Conservation (phyloP, 2,113 vertebrate species). For the Scophthalmus maximus region DNA sequence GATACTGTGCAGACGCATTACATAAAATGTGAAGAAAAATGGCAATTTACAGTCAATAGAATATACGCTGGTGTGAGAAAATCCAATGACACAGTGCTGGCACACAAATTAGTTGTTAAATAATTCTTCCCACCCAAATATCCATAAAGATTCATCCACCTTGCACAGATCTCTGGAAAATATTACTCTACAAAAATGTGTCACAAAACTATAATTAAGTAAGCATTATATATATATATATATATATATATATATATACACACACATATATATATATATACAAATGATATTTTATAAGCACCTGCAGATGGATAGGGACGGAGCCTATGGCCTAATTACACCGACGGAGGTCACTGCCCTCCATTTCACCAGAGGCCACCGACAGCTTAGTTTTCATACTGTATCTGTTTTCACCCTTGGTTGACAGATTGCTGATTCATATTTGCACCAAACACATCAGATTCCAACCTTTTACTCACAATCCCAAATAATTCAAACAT, state of each 20-base stretch:
- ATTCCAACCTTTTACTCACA: conserved; percentile 21
- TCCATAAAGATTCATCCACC: conserved; percentile 46
- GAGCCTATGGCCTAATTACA: conserved; percentile 68
- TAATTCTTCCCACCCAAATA: conserved; percentile 14
- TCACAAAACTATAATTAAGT: conserved; percentile 58
- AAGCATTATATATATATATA: too few species aligned
- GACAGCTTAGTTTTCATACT: conserved; percentile 61
- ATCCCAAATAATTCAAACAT: conserved; percentile 16
- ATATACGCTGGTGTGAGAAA: not conserved
- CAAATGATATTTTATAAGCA: conserved; percentile 39
- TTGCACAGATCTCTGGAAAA: conserved; percentile 57
- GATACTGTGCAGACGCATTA: not conserved
- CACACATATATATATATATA: too few species aligned
- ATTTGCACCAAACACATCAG: conserved; percentile 21
- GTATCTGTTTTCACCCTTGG: conserved; percentile 41
- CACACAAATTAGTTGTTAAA: conserved; percentile 20
- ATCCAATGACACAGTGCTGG: conserved; percentile 12
- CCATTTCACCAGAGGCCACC: conserved; percentile 67
- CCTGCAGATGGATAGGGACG: conserved; percentile 43
- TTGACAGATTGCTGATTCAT: conserved; percentile 57
- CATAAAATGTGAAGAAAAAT: conserved; percentile 26
- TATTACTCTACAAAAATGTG: conserved; percentile 54
- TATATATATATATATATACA: too few species aligned
- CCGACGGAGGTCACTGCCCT: conserved; percentile 66
- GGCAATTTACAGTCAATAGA: conserved; percentile 15